Evolutionary conservation across 2,113 vertebrate genomes (phyloP), one percentile per base, ranked within the genome.

Genomic region (Paramormyrops kingsleyae): DNA sequence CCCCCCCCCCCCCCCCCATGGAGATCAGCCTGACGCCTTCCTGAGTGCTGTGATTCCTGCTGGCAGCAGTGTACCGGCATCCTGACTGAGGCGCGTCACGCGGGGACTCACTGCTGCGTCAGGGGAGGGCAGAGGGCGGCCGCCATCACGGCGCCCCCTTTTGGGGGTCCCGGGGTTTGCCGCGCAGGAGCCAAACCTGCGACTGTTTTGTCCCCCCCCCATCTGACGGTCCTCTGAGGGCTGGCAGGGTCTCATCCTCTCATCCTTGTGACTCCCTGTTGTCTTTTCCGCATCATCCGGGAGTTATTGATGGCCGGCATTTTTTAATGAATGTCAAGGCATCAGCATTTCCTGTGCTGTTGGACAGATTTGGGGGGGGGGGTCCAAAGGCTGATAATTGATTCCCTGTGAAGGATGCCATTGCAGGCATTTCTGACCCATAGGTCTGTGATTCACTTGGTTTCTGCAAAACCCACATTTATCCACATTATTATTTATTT

Each of bases 21-120:
- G 92, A 92, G 94, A 92, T 92, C 92, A 80, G 89, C 35, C 89
- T 86, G 92, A 92, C 92, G 91, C 89, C 88, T 90, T 80, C 92
- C 91, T 94, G 92, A 92, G 91, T 89, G 91, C 92, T 91, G 93
- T 93, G 93, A 95, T 95, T 94, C 95, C 91, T 94, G 92, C 85
- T 90, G 90, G 24, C 92, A 93, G 94, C 95, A 95, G 94, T 94
- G 93, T 92, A 93, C 94, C 93, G 93, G 95, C 93, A 92, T 91
- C 91, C 93, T 92, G 91, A 92, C 92, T 87, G 92, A 92, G 53
- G 90, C 90, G 90, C 93, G 93, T 87, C 24, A 91, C 91, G 92
- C 93, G 94, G n/a, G 12, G 85, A 24, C 10, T 13, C 47, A 27
- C 27, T 2, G 0, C 42, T 46, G 35, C 5, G 21, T n/a, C 42